Evolutionary conservation across 2,797 vertebrate genomes (phyloP), one percentile per base, ranked within the genome.

Genomic region (Acanthornis magna): DNA sequence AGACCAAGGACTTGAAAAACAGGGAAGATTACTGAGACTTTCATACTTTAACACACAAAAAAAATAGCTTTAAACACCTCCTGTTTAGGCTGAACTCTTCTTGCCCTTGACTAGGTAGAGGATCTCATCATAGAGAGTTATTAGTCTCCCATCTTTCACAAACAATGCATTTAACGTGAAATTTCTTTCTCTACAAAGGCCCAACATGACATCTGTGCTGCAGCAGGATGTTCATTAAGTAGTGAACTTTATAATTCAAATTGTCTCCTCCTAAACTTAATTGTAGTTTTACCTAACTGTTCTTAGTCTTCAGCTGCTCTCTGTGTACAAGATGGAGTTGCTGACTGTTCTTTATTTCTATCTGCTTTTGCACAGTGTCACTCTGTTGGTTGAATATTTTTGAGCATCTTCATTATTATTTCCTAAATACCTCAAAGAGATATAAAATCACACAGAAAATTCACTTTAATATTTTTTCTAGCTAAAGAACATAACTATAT

Each of bases 201-300:
- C 22, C 76, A 19, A 0, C 2, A 4, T 5, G 8, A 42, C 3
- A 0, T 15, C 34, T 54, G 6, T 25, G 22, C 25, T 50, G 18
- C 40, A 48, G 32, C 21, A 43, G 13, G 17, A 6, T 53, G 16
- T 30, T n/a, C 14, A 45, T 30, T 38, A 57, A 58, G 18, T 21
- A 50, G 11, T 8, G 8, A 77, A 71, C 3, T 29, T 85, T 8
- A 0, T 60, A 70, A 26, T 74, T 91, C 38, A 51, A 73, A 53
- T 2, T 36, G 9, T 25, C 20, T 74, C 19, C 25, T 84, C 42
- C 42, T 75, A 82, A 85, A 42, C 32, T 15, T 8, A 65, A 26
- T 15, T 65, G 11, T n/a, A 13, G 8, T 61, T 95, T 85, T 36
- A n/a, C 30, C n/a, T 42, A 42, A 30, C 5, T 54, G 5, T 19